A percentile compares a stretch with the other conserved stretches of the same genome.
Conservation (phyloP, 92 coral and sea anemone genomes). For the Isaurus tuberculatus region DNA sequence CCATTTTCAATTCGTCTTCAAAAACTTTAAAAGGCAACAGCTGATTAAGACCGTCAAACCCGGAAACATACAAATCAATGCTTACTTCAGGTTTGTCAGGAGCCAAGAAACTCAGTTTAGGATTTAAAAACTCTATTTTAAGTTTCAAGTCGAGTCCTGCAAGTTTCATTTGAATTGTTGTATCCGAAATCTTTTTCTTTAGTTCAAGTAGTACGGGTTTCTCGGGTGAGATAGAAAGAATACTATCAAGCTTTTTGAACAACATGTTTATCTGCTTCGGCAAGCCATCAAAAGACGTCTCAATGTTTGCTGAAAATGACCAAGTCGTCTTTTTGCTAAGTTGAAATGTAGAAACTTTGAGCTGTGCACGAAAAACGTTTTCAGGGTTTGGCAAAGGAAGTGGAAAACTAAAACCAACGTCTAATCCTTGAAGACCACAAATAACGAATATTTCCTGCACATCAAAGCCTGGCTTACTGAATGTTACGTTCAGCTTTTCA, state of each 20-base stretch:
- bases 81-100: constrained; percentile 41
- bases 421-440: constrained; percentile 61
- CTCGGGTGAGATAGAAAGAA: constrained; percentile 43
- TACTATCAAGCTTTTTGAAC: constrained; percentile 49
- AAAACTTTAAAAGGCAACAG: constrained; percentile 63
- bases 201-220: constrained; percentile 33
- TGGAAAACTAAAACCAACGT: constrained; percentile 65
- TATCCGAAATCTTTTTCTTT: constrained; percentile 29
- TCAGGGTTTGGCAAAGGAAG: constrained; percentile 61
- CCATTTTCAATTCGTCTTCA: constrained; percentile 52
- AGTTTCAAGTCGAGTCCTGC: constrained; percentile 58
- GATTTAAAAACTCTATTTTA: constrained; percentile 55
- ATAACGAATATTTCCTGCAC: constrained; percentile 43
- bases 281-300: constrained; percentile 57
- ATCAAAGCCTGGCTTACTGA: constrained; percentile 54
- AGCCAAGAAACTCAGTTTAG: constrained; percentile 39
- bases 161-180: constrained; percentile 31
- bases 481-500: constrained; percentile 48
- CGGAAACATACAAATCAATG: constrained; percentile 45
- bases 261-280: constrained; percentile 47
- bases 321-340: constrained; percentile 44
- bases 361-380: constrained; percentile 48
- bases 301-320: constrained; percentile 50
- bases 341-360: constrained; percentile 49
- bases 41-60: constrained; percentile 60